Conservation (phyloP, 2,888 invertebrate species). For the Pycnomerus fuliginosus region DNA sequence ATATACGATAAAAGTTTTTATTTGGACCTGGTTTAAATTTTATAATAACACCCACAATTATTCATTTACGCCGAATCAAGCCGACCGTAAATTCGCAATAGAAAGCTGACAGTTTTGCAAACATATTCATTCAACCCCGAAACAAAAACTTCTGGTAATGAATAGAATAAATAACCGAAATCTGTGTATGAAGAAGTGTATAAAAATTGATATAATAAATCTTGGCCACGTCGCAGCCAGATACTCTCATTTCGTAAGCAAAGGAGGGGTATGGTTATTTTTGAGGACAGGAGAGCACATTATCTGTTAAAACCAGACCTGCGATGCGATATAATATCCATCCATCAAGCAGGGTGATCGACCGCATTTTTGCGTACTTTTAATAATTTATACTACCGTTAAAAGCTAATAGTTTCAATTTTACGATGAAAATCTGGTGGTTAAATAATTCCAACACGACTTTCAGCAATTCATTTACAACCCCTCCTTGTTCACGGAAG, state of each 20-base stretch:
- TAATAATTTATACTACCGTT: no score
- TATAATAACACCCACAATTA: no score
- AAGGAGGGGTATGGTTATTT: constrained; percentile 36
- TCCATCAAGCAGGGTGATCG: constrained; percentile 35
- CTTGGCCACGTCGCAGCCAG: constrained; percentile 37
- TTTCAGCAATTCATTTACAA: no score
- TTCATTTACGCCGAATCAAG: no score
- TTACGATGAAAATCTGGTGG: constrained; percentile 3
- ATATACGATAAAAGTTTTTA: no score
- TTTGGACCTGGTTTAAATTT: no score
- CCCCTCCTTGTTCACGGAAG: no score
- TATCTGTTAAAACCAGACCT: constrained; percentile 42
- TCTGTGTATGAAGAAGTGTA: constrained; percentile 34
- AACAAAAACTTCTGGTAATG: no score
- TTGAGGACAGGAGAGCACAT: constrained; percentile 31
- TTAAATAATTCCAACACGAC: no score
- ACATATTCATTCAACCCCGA: no score
- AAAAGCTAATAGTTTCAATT: constrained; percentile 5
- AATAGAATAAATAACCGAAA: constrained; percentile 30
- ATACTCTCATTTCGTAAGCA: constrained; percentile 40
- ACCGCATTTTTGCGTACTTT: constrained; percentile 24
- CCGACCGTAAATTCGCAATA: no score
- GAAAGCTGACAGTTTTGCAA: no score
- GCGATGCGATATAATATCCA: constrained; percentile 40
- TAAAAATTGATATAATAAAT: constrained; percentile 41